A percentile compares a stretch with the other conserved stretches of the same genome.
These are phyloP conservation scores for Bergia puertoricense DNA, from an alignment of 92 coral and sea anemone species.

Conservation along the genomic window DNA sequence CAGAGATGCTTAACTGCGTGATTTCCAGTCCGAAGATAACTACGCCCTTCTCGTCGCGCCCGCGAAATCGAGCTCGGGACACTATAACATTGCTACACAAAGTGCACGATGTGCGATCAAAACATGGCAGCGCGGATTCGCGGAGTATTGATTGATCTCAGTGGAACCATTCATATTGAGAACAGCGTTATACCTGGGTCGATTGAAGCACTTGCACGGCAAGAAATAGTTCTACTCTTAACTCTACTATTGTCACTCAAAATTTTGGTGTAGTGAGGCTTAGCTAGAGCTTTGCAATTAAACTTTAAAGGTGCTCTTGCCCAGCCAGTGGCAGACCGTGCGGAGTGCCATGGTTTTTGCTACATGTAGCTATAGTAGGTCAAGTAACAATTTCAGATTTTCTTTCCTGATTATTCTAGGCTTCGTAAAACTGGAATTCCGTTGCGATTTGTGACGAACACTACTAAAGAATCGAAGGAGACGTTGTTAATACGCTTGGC, in stretches of 20 bases:
- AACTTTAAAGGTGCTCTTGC: not conserved
- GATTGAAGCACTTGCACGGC: slow-evolving; percentile 86
- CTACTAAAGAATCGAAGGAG: slow-evolving; percentile 92
- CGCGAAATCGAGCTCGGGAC: not conserved
- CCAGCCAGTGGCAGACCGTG: too few relatives aligned
- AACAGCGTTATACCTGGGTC: slow-evolving; percentile 90
- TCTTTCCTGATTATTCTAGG: slow-evolving; percentile 43
- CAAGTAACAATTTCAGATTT: not conserved
- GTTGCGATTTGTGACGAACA: slow-evolving; percentile 91
- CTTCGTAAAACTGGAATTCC: slow-evolving; percentile 82
- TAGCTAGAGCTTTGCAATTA: not conserved
- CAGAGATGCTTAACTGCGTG: too few relatives aligned
- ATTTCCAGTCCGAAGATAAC: too few relatives aligned
- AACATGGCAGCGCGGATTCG: slow-evolving; percentile 90
- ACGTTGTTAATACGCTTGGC: slow-evolving; percentile 71
- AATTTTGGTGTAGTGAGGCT: not conserved
- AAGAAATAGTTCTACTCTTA: not conserved
- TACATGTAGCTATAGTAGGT: not conserved
- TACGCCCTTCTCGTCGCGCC: not conserved
- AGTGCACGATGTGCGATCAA: not conserved
- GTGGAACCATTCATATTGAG: slow-evolving; percentile 96
- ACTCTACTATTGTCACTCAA: not conserved
- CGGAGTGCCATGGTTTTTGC: too few relatives aligned
- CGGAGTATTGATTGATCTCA: slow-evolving; percentile 88
- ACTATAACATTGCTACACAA: slow-evolving; percentile 27